Percentiles rank a stretch among this genome's conserved stretches.
Conservation (phyloP, 2,888 invertebrate species). For the Bugula neritina region DNA sequence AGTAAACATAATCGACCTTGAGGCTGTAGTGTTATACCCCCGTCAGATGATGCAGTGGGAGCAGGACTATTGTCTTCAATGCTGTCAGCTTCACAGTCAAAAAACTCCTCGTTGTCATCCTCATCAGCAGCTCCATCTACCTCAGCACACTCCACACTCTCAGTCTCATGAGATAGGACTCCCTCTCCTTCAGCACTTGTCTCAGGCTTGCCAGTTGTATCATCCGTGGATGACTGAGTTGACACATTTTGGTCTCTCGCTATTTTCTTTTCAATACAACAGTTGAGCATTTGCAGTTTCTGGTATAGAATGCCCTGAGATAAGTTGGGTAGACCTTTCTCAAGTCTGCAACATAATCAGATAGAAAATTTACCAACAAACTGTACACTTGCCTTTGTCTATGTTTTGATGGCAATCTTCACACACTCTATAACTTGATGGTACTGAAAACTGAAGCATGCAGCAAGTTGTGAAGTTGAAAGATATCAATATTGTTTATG, state of each 20-base stretch:
- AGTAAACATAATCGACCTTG: conserved; percentile 68
- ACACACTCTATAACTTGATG: too few species aligned
- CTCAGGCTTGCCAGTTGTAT: not conserved
- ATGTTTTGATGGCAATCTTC: too few species aligned
- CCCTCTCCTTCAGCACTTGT: not conserved
- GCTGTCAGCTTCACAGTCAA: conserved; percentile 42
- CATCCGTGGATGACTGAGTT: not conserved
- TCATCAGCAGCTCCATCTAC: conserved; percentile 19
- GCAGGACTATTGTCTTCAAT: conserved; percentile 16
- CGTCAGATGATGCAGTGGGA: conserved; percentile 10
- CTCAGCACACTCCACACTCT: not conserved
- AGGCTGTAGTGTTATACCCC: conserved; percentile 33
- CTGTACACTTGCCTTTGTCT: too few species aligned
- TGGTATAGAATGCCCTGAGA: conserved; percentile 86
- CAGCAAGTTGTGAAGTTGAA: too few species aligned
- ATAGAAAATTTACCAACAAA: too few species aligned
- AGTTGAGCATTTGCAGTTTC: conserved; percentile 70
- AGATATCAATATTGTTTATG: too few species aligned
- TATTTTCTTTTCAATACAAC: conserved; percentile 58
- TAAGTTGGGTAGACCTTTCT: conserved; percentile 76
- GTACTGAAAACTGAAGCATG: too few species aligned
- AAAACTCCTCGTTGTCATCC: conserved; percentile 45
- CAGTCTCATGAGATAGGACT: not conserved
- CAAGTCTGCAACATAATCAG: conserved; percentile 55
- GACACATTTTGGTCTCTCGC: conserved; percentile 38